Percentiles rank a stretch among this genome's conserved stretches.
Evolutionary conservation across 2,797 vertebrate genomes (phyloP).

Genomic region (Oryzias sinensis): DNA sequence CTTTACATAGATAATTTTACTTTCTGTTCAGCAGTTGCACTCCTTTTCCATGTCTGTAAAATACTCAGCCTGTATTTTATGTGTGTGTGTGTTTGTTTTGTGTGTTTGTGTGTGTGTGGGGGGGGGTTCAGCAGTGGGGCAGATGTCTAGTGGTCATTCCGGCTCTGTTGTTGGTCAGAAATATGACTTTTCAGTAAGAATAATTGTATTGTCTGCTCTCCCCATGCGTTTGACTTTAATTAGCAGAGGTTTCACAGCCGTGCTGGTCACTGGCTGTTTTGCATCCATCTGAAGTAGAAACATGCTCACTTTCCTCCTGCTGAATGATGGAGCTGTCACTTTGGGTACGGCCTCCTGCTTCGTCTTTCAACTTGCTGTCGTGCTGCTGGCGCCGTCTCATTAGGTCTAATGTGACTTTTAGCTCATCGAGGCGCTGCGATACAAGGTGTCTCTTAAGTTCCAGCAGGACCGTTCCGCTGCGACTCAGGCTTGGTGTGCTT

Average conservation of each 20-base stretch:
- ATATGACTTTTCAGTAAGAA: constrained; percentile 40
- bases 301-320: constrained; percentile 21
- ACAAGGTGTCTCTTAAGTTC: constrained; percentile 73
- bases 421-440: constrained; percentile 74
- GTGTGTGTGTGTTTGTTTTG: too few relatives aligned
- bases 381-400: constrained; percentile 50
- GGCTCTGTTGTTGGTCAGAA: constrained; percentile 31
- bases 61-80: too few relatives aligned
- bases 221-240: constrained; percentile 29
- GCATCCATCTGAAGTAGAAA: constrained; percentile 18
- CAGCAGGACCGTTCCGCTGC: constrained; percentile 71
- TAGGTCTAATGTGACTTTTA: constrained; percentile 71
- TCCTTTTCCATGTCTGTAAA: background rate
- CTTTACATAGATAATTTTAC: constrained; percentile 24
- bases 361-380: constrained; percentile 46
- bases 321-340: constrained; percentile 37
- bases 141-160: background rate
- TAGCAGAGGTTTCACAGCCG: constrained; percentile 31
- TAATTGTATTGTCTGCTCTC: constrained; percentile 16
- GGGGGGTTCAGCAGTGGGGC: constrained; percentile 15
- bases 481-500: constrained; percentile 54
- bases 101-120: constrained; percentile 14
- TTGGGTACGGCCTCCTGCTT: constrained; percentile 25
- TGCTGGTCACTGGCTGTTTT: constrained; percentile 16
- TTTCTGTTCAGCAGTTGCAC: constrained; percentile 14